phyloP scores from a whole-genome alignment of 2,797 vertebrate genomes.

The Argyrosomus regius region DNA sequence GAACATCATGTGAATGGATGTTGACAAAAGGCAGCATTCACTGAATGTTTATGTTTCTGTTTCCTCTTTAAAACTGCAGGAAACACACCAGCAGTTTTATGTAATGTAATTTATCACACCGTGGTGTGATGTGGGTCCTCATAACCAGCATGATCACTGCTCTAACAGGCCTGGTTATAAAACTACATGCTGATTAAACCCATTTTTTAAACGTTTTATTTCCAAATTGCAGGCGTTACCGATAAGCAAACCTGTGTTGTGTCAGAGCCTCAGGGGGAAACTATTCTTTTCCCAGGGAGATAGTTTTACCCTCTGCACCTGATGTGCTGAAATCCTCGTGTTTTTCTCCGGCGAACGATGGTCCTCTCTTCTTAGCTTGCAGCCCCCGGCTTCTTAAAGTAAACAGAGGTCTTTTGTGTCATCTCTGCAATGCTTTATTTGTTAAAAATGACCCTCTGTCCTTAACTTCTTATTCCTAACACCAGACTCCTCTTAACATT shows the following conservation, averaged over 20 bases:
- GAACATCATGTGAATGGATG: slow-evolving; percentile 73
- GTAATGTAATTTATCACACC: slow-evolving; percentile 31
- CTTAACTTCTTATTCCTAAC: slow-evolving; percentile 41
- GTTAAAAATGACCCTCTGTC: slow-evolving; percentile 62
- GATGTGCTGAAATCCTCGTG: slow-evolving; percentile 76
- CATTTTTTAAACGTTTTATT: slow-evolving; percentile 11
- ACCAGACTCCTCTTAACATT: slow-evolving; percentile 28
- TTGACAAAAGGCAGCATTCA: slow-evolving; percentile 67
- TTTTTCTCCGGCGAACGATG: slow-evolving; percentile 61
- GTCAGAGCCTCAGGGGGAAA: slow-evolving; percentile 52
- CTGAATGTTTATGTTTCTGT: slow-evolving; percentile 4
- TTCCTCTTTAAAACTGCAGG: slow-evolving; percentile 21
- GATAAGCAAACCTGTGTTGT: slow-evolving; percentile 47
- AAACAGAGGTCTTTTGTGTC: slow-evolving; percentile 78
- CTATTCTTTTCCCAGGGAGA: slow-evolving; percentile 69
- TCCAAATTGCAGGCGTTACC: slow-evolving; percentile 54
- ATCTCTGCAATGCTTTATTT: slow-evolving; percentile 43
- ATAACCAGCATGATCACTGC: slow-evolving; percentile 14
- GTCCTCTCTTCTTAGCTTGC: slow-evolving; percentile 47
- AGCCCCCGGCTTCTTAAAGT: slow-evolving; percentile 59
- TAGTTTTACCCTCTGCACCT: slow-evolving; percentile 64
- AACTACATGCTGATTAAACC: slow-evolving; percentile 1
- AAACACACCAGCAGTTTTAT: slow-evolving; percentile 8
- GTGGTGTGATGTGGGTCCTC: slow-evolving; percentile 4
- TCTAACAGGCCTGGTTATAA: slow-evolving; percentile 9